Conservation (phyloP, 2,888 invertebrate genomes). For the Marasmarcha lunaedactyla region DNA sequence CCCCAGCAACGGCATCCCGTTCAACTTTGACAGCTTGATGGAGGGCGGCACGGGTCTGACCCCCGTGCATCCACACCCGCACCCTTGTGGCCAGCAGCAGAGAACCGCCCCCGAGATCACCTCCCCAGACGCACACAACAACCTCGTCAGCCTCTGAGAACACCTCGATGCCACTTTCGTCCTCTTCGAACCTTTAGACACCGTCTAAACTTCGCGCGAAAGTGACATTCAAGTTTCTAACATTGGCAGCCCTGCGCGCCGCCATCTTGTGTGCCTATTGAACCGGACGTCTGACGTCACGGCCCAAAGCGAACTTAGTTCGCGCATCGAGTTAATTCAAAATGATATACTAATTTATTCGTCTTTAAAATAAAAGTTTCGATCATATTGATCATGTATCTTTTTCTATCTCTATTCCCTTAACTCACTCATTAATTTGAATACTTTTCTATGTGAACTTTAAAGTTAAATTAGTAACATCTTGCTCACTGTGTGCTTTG, state of each 20-base stretch:
- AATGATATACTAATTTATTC: constrained; percentile 26
- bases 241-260: not conserved
- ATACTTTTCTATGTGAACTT: constrained; percentile 25
- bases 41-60: constrained; percentile 94
- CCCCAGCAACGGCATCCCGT: constrained; percentile 87
- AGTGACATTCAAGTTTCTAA: not conserved
- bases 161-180: constrained; percentile 19
- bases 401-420: constrained; percentile 16
- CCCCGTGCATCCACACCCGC: constrained; percentile 75
- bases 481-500: constrained; percentile 60
- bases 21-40: constrained; percentile 94
- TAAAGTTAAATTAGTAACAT: constrained; percentile 38
- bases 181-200: constrained; percentile 19
- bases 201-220: constrained; percentile 4
- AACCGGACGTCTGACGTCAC: constrained; percentile 13
- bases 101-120: constrained; percentile 77
- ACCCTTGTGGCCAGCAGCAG: constrained; percentile 85
- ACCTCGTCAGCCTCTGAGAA: constrained; percentile 86
- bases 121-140: constrained; percentile 81
- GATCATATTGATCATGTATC: constrained; percentile 16
- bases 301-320: constrained; percentile 25
- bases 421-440: constrained; percentile 19
- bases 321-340: constrained; percentile 23
- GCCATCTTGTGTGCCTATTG: constrained; percentile 10
- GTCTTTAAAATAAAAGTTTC: not conserved